These are phyloP conservation scores for Saxidomus purpurata DNA, from an alignment of 1,140 invertebrate genomes.

Conservation along the genomic window DNA sequence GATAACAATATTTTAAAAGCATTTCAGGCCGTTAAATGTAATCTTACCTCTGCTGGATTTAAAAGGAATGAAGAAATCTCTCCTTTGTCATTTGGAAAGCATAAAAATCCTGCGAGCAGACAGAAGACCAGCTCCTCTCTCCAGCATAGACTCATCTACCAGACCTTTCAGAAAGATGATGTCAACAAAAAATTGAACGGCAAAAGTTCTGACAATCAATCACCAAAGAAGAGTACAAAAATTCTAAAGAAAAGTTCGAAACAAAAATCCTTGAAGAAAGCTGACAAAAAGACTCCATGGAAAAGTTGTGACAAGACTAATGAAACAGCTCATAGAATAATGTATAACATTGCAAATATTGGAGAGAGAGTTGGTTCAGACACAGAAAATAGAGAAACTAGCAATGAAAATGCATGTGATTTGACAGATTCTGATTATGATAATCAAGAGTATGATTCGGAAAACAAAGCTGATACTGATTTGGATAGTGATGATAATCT, in stretches of 20 bases:
- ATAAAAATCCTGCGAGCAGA: neutral
- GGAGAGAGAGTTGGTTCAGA: neutral
- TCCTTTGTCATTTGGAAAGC: neutral
- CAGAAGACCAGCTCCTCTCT: neutral
- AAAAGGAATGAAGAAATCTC: neutral
- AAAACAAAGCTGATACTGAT: neutral
- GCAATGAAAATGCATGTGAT: neutral
- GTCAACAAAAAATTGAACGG: neutral
- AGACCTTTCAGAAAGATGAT: slow-evolving; percentile 6
- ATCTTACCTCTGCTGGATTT: neutral
- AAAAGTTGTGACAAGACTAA: too few species aligned
- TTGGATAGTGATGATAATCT: neutral
- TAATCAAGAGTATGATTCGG: neutral
- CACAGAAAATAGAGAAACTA: neutral
- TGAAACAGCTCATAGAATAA: neutral
- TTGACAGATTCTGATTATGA: neutral
- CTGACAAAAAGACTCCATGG: too few species aligned
- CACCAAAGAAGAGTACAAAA: too few species aligned
- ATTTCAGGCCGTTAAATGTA: slow-evolving; percentile 26
- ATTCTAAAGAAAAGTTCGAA: too few species aligned
- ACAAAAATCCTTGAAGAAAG: too few species aligned
- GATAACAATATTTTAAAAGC: slow-evolving; percentile 2
- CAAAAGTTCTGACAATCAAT: neutral
- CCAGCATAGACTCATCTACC: slow-evolving; percentile 11
- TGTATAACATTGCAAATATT: neutral